Evolutionary conservation across 2,113 vertebrate species (phyloP), one percentile per base, ranked within the genome.

Genomic region (Calidris pugnax): DNA sequence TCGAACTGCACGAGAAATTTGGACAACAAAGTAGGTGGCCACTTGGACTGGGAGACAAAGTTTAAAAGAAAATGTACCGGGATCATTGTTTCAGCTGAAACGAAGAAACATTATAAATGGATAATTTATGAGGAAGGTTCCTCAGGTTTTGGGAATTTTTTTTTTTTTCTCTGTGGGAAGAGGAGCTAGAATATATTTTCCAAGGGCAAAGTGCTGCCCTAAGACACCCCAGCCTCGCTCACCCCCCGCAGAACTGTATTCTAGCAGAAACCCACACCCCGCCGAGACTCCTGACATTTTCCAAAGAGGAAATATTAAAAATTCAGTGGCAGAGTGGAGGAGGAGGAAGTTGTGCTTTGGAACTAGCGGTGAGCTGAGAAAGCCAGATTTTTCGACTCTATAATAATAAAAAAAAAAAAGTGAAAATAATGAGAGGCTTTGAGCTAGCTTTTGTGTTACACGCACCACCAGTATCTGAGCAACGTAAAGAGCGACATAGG

Each of bases 221-320:
- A 32, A 76, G 39, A 75, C 69, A 78, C 63, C n/a, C 35, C 45
- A 92, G 48, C 35, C 87, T 90, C 0, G 0, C 82, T 93, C 37
- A 86, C 66, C 79, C 81, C 37, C 12, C 14, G 35, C 62, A 72
- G 80, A 84, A 45, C 68, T 37, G 83, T 60, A 0, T 43, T 75
- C 45, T 35, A 87, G 86, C 79, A 96, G 77, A 91, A 95, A 63
- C 55, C 89, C 91, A 83, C 94, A 84, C 90, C 76, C 92, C 87
- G 86, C 75, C 17, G 90, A 78, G 77, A 37, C 53, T 93, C 77
- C 74, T 80, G 80, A 79, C 71, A 77, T 92, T 96, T 97, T 96
- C 94, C 94, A 87, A 82, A 91, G 59, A 97, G 95, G 94, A 97
- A 97, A 93, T 87, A 92, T 85, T 97, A 95, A 92, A 96, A 94